Evolutionary conservation across 2,888 invertebrate species (phyloP).

Genomic region (Drosophila infuscata): DNA sequence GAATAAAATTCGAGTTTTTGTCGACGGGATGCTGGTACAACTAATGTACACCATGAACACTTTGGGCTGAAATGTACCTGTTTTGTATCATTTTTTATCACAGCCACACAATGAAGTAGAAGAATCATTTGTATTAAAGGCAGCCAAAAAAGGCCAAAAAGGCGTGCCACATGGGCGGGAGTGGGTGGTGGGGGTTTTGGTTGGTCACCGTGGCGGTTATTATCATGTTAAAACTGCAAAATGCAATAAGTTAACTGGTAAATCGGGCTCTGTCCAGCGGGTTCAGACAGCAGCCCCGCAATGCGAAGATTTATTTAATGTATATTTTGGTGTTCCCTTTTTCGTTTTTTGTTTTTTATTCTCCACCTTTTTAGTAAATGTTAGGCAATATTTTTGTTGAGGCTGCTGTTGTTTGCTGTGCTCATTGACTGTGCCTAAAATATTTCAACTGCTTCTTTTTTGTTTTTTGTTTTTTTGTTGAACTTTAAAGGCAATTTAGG

Average conservation of each 20-base stretch:
- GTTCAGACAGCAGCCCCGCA: constrained; percentile 47
- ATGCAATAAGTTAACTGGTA: constrained; percentile 70
- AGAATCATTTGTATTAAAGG: constrained; percentile 53
- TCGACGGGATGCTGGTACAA: not conserved
- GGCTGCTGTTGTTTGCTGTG: not conserved
- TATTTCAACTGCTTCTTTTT: constrained; percentile 9
- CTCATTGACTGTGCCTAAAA: constrained; percentile 38
- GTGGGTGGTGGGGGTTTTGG: not conserved
- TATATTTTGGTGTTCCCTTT: constrained; percentile 19
- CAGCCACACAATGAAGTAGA: constrained; percentile 22
- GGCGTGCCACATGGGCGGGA: constrained; percentile 2
- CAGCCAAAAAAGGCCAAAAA: constrained; percentile 36
- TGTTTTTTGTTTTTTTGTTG: not conserved
- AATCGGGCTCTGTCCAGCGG: constrained; percentile 56
- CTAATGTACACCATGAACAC: not conserved
- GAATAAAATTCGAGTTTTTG: not conserved
- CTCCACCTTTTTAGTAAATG: not conserved
- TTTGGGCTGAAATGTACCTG: constrained; percentile 2
- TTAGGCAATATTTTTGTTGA: not conserved
- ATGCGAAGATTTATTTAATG: constrained; percentile 68
- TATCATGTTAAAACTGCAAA: constrained; percentile 71
- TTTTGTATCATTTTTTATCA: not conserved
- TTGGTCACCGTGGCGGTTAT: constrained; percentile 59
- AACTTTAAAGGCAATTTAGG: constrained; percentile 15
- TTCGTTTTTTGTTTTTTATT: constrained; percentile 7